phyloP scores from a whole-genome alignment of 2,888 invertebrate species.

The Imbricaverruca yamaguchii region DNA sequence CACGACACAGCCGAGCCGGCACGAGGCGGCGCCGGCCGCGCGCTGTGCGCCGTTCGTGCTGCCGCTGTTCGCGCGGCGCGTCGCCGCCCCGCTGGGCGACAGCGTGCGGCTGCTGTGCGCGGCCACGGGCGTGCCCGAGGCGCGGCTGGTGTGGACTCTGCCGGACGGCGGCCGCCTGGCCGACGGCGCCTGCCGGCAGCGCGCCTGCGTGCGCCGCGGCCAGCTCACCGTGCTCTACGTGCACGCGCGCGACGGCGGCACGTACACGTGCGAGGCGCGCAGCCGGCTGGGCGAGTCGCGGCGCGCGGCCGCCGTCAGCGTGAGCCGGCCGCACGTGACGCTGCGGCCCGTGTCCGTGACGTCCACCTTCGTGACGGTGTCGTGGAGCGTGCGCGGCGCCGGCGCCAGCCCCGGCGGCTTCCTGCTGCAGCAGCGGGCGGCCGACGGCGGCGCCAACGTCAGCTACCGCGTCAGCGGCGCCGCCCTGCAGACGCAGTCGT shows the following conservation, averaged over 20 bases:
- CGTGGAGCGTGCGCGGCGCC: neutral
- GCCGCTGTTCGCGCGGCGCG: neutral
- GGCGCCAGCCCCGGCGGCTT: neutral
- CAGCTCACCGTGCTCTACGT: neutral
- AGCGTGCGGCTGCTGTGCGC: neutral
- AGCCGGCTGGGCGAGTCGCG: neutral
- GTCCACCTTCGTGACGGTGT: constrained; percentile 14
- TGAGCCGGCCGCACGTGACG: neutral
- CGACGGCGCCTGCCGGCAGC: neutral
- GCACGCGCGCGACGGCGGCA: neutral
- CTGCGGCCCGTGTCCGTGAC: constrained; percentile 12
- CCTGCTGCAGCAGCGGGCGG: neutral
- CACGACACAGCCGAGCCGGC: too few relatives aligned
- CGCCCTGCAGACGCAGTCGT: constrained; percentile 1
- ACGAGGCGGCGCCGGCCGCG: too few relatives aligned
- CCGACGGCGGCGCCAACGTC: neutral
- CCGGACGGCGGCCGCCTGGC: neutral
- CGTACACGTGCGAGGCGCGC: neutral
- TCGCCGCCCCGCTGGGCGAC: neutral
- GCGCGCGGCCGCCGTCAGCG: neutral
- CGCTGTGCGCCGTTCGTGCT: constrained; percentile 4
- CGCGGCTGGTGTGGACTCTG: neutral
- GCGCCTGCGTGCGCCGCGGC: neutral
- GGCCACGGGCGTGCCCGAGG: neutral
- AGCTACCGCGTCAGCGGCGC: neutral